Evolutionary conservation across 2,888 invertebrate species (phyloP), one percentile per base, ranked within the genome.

Genomic region (Cyclophora punctaria): DNA sequence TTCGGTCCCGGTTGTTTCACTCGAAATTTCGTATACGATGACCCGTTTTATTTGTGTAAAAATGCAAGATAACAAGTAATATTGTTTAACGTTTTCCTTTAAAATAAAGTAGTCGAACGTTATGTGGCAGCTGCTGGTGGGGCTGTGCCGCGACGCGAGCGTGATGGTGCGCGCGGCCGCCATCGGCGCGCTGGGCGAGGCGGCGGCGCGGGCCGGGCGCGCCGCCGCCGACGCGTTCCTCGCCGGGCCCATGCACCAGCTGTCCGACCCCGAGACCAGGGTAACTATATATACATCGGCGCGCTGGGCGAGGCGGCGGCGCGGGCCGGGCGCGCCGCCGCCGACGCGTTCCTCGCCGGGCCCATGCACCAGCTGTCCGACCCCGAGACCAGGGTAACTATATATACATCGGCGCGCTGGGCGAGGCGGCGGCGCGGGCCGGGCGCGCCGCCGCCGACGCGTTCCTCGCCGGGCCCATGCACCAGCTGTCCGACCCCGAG

Each of bases 331-430:
- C 69, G 67, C 1, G 57, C 57, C 3, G 64, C 71, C 5, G 55
- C 84, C 7, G 80, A 84, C 46, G 83, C 86, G 2, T 85, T 88
- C 62, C 73, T 89, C 7, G 47, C 69, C 2, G 89, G 89, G 0
- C 85, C 87, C 3, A 64, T 89, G 69, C 77, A 75, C 44, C 88
- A 88, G 58, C 71, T 89, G 2, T 75, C 80, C 2, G 89, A 89
- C 54, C 84, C 87, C 0, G 89, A 89, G 55, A 61, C 62, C 5
- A 89, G 84, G 81, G 89, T 83, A n/a, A n/a, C n/a, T n/a, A n/a
- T n/a, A n/a, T n/a, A n/a, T n/a, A n/a, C n/a, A n/a, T n/a, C n/a
- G n/a, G n/a, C n/a, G n/a, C n/a, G n/a, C n/a, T n/a, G n/a, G n/a
- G n/a, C n/a, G n/a, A n/a, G 51, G 63, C 70, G 35, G 42, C 56